Conservation (phyloP, 2,113 vertebrate genomes). For the Tenebrosternarchus preto region DNA sequence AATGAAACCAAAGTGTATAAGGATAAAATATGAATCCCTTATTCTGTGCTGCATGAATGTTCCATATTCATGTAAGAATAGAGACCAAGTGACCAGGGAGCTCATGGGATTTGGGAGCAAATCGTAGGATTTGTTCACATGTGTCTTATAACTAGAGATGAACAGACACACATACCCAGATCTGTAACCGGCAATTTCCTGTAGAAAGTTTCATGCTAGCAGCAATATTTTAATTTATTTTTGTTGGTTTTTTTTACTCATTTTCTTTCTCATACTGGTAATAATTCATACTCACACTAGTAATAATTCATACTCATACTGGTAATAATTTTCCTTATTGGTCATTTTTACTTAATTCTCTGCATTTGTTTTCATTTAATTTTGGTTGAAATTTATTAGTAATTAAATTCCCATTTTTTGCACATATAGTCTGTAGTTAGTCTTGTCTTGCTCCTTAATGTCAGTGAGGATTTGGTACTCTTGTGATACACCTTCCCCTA, state of each 20-base stretch:
- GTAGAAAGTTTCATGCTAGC: not conserved
- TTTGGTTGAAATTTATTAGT: too few relatives aligned
- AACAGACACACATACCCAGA: not conserved
- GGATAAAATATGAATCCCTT: not conserved
- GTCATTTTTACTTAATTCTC: too few relatives aligned
- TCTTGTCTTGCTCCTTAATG: not conserved
- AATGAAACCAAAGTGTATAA: not conserved
- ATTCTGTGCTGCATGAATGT: not conserved
- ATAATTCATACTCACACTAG: too few relatives aligned
- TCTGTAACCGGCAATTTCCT: not conserved
- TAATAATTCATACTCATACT: too few relatives aligned
- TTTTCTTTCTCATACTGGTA: too few relatives aligned
- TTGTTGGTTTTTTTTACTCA: too few relatives aligned
- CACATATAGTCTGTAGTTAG: too few relatives aligned
- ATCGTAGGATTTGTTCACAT: slow-evolving; percentile 4
- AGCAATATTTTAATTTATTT: not conserved
- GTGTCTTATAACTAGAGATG: not conserved
- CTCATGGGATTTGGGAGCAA: too few relatives aligned
- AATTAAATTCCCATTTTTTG: too few relatives aligned
- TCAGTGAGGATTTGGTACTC: not conserved
- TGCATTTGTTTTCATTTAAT: too few relatives aligned
- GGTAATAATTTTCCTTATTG: too few relatives aligned
- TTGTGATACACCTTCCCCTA: too few relatives aligned
- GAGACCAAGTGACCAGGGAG: not conserved
- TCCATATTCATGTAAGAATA: not conserved